Evolutionary conservation across 1,140 invertebrate genomes (phyloP), one percentile per base, ranked within the genome.

Genomic region (Leptopilina clavipes): DNA sequence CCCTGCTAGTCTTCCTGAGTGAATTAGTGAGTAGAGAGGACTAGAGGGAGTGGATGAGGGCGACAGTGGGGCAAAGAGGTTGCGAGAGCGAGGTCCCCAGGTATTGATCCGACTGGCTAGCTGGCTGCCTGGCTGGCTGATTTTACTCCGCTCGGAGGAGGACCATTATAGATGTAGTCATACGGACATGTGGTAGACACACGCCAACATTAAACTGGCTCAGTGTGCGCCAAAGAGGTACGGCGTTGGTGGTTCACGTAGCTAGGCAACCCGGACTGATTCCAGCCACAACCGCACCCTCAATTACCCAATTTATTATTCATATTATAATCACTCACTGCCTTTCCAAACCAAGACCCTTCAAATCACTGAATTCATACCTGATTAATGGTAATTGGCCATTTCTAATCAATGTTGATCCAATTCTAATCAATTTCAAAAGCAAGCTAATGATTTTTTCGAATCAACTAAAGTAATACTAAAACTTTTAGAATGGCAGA

Each of bases 291-390:
- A 87, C 85, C 86, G 85, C 86, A 86, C 86, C 86, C 86, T 85
- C 83, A 82, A 82, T 86, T 82, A 79, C 83, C 82, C 86, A 85
- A 87, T 87, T 86, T 86, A 87, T 87, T 86, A 86, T 86, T 87
- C 86, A 87, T 87, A 82, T 79, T 81, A 80, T 83, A 82, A 84
- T 81, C 73, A 72, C 54, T 76, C 78, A 54, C 59, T 73, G 76
- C 45, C 52, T 71, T 45, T 45, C 72, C 12, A 52, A 76, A 65
- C 72, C 59, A 70, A 56, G 25, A 74, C 19, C 19, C 56, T 25
- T 25, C 19, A 22, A 19, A 22, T 56, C 52, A 56, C 18, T 59
- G 18, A 25, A 25, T 59, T 56, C 52, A 56, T 56, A 1, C 37
- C 37, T 9, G 8, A n/a, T n/a, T n/a, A n/a, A n/a, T n/a, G n/a